Evolutionary conservation across 92 coral and sea anemone genomes (phyloP).

Genomic region (Micromussa lordhowensis): DNA sequence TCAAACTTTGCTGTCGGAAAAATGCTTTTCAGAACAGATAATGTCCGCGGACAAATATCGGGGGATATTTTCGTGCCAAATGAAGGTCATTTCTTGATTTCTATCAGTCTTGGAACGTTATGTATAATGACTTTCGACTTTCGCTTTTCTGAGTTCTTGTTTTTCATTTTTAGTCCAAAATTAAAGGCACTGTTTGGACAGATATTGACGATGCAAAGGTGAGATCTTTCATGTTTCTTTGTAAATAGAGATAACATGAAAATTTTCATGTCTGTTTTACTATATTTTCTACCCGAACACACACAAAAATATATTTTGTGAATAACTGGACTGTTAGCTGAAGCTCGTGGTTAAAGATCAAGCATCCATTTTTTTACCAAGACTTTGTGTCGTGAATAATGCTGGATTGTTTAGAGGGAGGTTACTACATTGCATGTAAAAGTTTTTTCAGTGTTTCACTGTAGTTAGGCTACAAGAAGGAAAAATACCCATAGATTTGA

Average conservation of each 20-base stretch:
- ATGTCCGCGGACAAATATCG: too few species aligned
- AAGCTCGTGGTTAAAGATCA: not conserved
- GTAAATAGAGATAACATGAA: too few species aligned
- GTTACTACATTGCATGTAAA: not conserved
- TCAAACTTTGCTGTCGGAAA: too few species aligned
- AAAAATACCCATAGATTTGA: not conserved
- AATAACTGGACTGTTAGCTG: not conserved
- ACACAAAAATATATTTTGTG: not conserved
- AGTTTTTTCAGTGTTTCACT: too few species aligned
- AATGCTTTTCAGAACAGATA: too few species aligned
- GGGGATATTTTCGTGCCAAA: too few species aligned
- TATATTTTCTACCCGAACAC: not conserved
- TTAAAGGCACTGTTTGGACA: conserved; percentile 99
- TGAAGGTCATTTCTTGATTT: too few species aligned
- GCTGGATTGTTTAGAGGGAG: not conserved
- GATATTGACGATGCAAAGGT: conserved; percentile 97
- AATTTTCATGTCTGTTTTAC: too few species aligned
- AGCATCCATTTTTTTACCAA: not conserved
- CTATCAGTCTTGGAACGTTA: too few species aligned
- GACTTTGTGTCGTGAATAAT: not conserved
- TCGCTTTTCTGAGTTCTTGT: not conserved
- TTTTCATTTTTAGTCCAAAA: conserved; percentile 79
- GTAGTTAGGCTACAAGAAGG: too few species aligned
- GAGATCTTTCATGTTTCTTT: not conserved
- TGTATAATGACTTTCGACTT: not conserved